Conservation (phyloP, 2,797 vertebrate genomes). For the Lateolabrax maculatus region DNA sequence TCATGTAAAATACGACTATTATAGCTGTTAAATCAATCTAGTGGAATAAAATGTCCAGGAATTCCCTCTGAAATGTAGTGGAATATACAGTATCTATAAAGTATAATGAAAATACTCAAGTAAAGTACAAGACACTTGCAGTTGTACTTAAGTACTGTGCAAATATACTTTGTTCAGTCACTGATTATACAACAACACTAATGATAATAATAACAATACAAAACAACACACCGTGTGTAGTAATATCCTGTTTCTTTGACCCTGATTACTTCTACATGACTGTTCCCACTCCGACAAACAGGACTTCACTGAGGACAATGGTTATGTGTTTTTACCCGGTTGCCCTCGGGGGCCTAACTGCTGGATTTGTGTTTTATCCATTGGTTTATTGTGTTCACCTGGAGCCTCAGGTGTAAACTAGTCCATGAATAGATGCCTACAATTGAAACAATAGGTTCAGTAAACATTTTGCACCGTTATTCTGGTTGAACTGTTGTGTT, state of each 20-base stretch:
- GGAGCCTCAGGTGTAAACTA: slow-evolving; percentile 3
- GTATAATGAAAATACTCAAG: neutral
- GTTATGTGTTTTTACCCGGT: neutral
- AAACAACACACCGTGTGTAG: neutral
- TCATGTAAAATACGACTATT: too few species aligned
- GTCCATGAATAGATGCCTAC: neutral
- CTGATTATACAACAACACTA: too few species aligned
- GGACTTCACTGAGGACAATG: slow-evolving; percentile 13
- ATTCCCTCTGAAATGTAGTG: neutral
- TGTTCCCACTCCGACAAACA: neutral
- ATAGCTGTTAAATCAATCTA: too few species aligned
- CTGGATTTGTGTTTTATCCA: slow-evolving; percentile 47
- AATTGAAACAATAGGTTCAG: slow-evolving; percentile 5
- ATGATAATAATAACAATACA: too few species aligned
- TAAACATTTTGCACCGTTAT: neutral
- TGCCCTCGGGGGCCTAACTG: slow-evolving; percentile 7
- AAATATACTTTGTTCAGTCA: neutral
- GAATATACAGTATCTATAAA: neutral
- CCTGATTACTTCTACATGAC: neutral
- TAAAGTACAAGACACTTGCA: neutral
- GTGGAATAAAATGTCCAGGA: too few species aligned
- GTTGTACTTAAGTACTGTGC: neutral
- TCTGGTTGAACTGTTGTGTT: neutral
- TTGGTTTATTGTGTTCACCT: slow-evolving; percentile 23
- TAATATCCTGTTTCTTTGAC: slow-evolving; percentile 4